These are phyloP conservation scores for Rhabdomys pumilio DNA, from an alignment of 2,797 vertebrate genomes.

Conservation along the genomic window DNA sequence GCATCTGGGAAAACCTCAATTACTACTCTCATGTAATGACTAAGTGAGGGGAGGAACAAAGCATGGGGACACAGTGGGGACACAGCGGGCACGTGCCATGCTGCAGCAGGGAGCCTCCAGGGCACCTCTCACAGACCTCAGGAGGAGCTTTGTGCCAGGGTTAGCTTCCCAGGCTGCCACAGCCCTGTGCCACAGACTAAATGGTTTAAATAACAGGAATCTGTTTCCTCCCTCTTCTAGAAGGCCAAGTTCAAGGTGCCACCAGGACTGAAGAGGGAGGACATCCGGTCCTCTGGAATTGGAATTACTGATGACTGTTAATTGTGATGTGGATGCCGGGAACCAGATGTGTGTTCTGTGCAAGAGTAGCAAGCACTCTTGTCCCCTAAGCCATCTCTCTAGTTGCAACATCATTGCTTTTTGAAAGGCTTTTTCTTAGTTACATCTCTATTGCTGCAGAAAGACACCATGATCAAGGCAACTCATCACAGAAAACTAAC, in stretches of 20 bases:
- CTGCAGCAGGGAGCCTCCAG: rapidly evolving
- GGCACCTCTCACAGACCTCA: rapidly evolving
- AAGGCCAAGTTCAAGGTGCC: background rate
- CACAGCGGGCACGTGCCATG: rapidly evolving
- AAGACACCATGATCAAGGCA: background rate
- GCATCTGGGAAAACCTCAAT: background rate
- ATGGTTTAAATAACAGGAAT: background rate
- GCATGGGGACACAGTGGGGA: background rate
- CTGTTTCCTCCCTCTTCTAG: background rate
- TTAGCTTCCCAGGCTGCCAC: background rate
- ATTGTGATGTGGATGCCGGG: background rate
- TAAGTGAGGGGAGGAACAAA: background rate
- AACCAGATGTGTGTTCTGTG: background rate
- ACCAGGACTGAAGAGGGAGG: background rate
- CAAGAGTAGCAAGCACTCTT: background rate
- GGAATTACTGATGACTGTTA: background rate
- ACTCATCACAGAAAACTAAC: background rate
- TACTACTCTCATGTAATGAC: too few species aligned
- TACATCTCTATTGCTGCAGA: background rate
- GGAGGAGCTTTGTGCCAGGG: background rate
- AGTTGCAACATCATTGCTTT: background rate
- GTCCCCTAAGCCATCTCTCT: background rate
- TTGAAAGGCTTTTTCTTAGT: background rate
- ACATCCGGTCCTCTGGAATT: background rate
- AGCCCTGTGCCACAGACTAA: background rate